Evolutionary conservation across 2,888 invertebrate species (phyloP), one percentile per base, ranked within the genome.

Genomic region (Drosophila crucigera): DNA sequence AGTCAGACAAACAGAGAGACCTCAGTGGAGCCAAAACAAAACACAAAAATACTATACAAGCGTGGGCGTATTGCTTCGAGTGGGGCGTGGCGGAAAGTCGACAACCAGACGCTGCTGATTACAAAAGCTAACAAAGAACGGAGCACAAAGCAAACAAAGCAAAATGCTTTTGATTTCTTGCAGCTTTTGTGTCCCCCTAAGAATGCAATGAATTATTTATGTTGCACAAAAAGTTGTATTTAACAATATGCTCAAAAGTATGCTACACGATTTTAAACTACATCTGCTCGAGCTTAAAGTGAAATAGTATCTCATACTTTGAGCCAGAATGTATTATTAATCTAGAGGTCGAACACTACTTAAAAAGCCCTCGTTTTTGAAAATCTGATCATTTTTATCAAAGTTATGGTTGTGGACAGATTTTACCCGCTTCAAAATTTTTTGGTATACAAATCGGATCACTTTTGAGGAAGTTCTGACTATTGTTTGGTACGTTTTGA

Each of bases 11-110:
- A 28, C 56, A 47, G 19, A 80, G 76, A 73, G 63, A 47, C 47
- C 25, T 47, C 47, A 25, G 47, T 64, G 79, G 82, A 82, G 74
- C 69, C 89, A 90, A 83, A 90, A 90, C 89, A 89, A 87, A 89
- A 75, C 72, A 76, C 74, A 82, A 90, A 82, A 85, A 85, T 78
- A 85, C 59, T 72, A 41, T 33, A 9, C 35, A 52, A 54, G 67
- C 55, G 76, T 70, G 30, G 76, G 73, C 39, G 61, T 25, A 16
- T 16, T 10, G 54, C 10, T 19, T 16, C 2, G 37, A 1, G n/a
- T 31, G 54, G 43, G 28, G 61, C 37, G 68, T 52, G 55, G 39
- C 22, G 22, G 30, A 30, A 47, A 14, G 41, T 41, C 37, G 37
- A 14, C 30, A 30, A 28, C 31, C 39, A 54, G 49, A 11, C 28